These are phyloP conservation scores for Corynorhinus townsendii DNA, from an alignment of 2,113 vertebrate genomes.

Conservation along the genomic window DNA sequence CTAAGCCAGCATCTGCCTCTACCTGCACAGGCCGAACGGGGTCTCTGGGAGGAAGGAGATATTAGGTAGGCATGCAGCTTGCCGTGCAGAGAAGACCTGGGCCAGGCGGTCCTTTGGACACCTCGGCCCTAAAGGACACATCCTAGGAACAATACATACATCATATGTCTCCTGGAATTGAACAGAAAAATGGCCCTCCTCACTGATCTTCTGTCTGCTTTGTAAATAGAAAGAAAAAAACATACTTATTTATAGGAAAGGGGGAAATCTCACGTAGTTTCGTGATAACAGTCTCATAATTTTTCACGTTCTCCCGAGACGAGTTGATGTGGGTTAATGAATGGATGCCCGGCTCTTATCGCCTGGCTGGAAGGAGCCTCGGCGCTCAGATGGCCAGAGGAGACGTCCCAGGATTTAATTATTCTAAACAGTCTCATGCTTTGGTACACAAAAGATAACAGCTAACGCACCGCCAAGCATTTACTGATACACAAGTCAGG, in stretches of 20 bases:
- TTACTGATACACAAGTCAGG: conserved; percentile 71
- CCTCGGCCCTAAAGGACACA: conserved; percentile 43
- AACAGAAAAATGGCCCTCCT: conserved; percentile 30
- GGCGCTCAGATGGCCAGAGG: conserved; percentile 46
- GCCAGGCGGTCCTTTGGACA: conserved; percentile 48
- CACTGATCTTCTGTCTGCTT: conserved; percentile 11
- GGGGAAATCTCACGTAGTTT: conserved; percentile 67
- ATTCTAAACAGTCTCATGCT: conserved; percentile 73
- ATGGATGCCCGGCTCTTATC: conserved; percentile 79
- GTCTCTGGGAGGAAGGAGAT: conserved; percentile 29
- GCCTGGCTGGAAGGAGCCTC: conserved; percentile 70
- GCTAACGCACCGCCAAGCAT: conserved; percentile 74
- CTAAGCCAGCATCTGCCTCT: neutral
- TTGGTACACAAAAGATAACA: conserved; percentile 77
- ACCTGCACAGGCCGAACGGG: conserved; percentile 2
- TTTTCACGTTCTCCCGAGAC: conserved; percentile 76
- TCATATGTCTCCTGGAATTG: conserved; percentile 22
- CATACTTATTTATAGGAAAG: conserved; percentile 37
- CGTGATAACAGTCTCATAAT: conserved; percentile 54
- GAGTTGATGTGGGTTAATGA: conserved; percentile 75
- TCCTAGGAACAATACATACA: conserved; percentile 51
- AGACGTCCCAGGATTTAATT: conserved; percentile 76
- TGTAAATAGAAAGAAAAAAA: neutral
- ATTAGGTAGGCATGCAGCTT: conserved; percentile 42
- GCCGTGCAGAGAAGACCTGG: conserved; percentile 28